Evolutionary conservation across 2,113 vertebrate genomes (phyloP).

Genomic region (Myiagra hebetior): DNA sequence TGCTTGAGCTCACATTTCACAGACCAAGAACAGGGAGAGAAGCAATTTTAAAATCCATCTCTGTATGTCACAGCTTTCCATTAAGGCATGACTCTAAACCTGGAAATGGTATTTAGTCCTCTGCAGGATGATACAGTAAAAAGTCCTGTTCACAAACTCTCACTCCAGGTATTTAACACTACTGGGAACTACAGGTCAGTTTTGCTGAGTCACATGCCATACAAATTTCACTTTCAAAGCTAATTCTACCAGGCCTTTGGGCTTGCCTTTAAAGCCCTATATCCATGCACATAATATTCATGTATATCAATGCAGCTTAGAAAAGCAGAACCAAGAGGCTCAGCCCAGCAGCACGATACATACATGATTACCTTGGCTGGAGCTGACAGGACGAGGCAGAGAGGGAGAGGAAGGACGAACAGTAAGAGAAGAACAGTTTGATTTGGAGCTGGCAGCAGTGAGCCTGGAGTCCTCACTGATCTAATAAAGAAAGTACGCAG

Average conservation of each 20-base stretch:
- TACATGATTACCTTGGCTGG: slow-evolving; percentile 97
- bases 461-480: slow-evolving; percentile 87
- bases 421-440: slow-evolving; percentile 75
- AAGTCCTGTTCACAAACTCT: neutral
- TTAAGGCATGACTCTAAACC: neutral
- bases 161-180: neutral
- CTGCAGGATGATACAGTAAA: neutral
- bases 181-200: neutral
- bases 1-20: neutral
- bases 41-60: slow-evolving; percentile 22
- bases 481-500: slow-evolving; percentile 80
- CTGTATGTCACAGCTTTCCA: neutral
- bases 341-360: slow-evolving; percentile 79
- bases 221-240: neutral
- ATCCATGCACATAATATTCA: slow-evolving; percentile 26
- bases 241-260: neutral
- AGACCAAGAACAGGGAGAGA: neutral
- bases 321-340: slow-evolving; percentile 69
- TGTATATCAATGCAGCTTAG: slow-evolving; percentile 68
- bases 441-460: slow-evolving; percentile 74
- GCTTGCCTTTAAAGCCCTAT: neutral
- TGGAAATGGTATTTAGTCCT: neutral
- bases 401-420: slow-evolving; percentile 78
- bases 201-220: neutral
- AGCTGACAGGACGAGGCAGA: slow-evolving; percentile 85